Conservation (phyloP, 2,797 vertebrate genomes). For the Sebastes taczanowskii region DNA sequence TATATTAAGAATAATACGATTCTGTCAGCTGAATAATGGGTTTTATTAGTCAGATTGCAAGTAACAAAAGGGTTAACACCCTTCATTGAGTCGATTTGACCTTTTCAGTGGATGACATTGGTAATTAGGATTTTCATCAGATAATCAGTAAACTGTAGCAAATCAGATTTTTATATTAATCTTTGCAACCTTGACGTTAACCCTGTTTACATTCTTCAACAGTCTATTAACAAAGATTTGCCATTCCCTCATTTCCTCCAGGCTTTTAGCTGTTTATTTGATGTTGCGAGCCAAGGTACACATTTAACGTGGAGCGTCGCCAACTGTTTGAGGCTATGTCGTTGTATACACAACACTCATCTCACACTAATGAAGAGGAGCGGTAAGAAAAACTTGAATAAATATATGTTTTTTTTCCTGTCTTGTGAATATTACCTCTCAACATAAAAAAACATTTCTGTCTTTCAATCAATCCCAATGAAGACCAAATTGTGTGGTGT, state of each 20-base stretch:
- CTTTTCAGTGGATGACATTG: conserved; percentile 1
- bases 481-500: not conserved
- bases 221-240: conserved; percentile 3
- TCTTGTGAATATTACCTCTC: not conserved
- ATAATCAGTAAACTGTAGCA: conserved; percentile 24
- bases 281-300: conserved; percentile 28
- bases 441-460: not conserved
- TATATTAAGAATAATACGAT: not conserved
- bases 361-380: conserved; percentile 1
- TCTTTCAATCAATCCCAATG: not conserved
- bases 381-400: not conserved
- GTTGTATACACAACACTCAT: conserved; percentile 9
- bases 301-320: conserved; percentile 20
- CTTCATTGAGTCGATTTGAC: not conserved
- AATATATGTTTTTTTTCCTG: not conserved
- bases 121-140: conserved; percentile 18
- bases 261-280: conserved; percentile 30
- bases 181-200: conserved; percentile 20
- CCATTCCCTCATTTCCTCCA: conserved; percentile 8
- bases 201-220: not conserved
- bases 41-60: not conserved
- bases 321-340: conserved; percentile 24
- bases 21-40: not conserved
- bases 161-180: conserved; percentile 32
- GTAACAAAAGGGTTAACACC: not conserved